Percentiles rank a stretch among this genome's conserved stretches.
Evolutionary conservation across 2,888 invertebrate species (phyloP).

Genomic region (Acrocera orbiculus): DNA sequence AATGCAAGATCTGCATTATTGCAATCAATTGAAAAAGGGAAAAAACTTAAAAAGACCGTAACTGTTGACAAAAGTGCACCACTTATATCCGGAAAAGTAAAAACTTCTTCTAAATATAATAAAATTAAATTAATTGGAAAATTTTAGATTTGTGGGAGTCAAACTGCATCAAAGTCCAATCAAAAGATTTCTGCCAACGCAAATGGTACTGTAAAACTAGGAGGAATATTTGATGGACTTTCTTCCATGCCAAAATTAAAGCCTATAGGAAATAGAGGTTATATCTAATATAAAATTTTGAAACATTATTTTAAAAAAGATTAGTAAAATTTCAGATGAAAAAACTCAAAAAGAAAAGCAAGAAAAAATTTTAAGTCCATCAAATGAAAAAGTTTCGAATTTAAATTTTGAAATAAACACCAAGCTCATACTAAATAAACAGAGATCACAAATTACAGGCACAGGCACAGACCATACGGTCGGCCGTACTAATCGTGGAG

Average conservation of each 20-base stretch:
- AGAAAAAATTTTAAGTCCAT: conserved; percentile 3
- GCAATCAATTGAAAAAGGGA: conserved; percentile 67
- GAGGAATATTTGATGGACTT: conserved; percentile 29
- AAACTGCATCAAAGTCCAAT: background rate
- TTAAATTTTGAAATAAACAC: conserved; percentile 29
- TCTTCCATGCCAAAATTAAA: conserved; percentile 31
- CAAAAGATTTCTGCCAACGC: no score
- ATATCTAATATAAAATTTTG: background rate
- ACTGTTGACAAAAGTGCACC: conserved; percentile 88
- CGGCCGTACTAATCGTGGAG: conserved; percentile 41
- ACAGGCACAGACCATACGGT: conserved; percentile 22
- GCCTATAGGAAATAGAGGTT: conserved; percentile 27
- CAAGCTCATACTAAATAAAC: no score
- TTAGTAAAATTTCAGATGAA: no score
- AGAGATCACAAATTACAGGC: no score
- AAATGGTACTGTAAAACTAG: conserved; percentile 27
- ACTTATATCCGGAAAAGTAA: conserved; percentile 44
- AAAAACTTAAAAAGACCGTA: conserved; percentile 63
- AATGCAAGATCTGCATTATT: conserved; percentile 53
- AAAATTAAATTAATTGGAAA: background rate
- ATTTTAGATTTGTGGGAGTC: background rate
- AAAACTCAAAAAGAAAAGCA: conserved; percentile 4
- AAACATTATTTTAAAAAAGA: no score
- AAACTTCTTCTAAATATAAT: no score
- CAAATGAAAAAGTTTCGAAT: conserved; percentile 19